Percentiles rank a stretch among this genome's conserved stretches.
phyloP scores from a whole-genome alignment of 2,888 invertebrate species.

The Acleris cristana region DNA sequence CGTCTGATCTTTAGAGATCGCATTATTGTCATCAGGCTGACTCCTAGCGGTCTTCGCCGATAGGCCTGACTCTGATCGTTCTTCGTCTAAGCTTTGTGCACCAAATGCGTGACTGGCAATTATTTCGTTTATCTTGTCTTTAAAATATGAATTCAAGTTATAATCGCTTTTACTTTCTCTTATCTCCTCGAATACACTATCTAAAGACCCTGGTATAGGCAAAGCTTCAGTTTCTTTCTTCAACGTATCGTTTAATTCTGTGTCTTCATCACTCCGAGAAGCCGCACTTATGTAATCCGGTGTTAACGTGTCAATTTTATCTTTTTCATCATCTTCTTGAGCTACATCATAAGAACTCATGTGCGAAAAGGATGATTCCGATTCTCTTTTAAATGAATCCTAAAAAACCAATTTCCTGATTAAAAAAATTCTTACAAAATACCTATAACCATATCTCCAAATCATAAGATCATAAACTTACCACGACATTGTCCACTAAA shows the following conservation, averaged over 20 bases:
- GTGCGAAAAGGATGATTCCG: too few species aligned
- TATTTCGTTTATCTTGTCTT: conserved; percentile 15
- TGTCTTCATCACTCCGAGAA: conserved; percentile 18
- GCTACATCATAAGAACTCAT: background rate
- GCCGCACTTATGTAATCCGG: conserved; percentile 26
- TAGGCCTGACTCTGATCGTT: background rate
- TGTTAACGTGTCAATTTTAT: conserved; percentile 1
- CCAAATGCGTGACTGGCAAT: conserved; percentile 3
- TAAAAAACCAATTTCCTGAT: too few species aligned
- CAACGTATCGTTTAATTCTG: background rate
- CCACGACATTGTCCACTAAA: conserved; percentile 60
- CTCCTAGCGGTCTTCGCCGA: too few species aligned
- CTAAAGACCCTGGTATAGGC: background rate
- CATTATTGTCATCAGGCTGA: background rate
- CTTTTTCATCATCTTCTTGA: background rate
- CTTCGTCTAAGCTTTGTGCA: background rate
- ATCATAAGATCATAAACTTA: conserved; percentile 44
- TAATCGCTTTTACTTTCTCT: background rate
- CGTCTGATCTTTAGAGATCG: background rate
- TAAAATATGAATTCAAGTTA: conserved; percentile 14
- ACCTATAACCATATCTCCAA: background rate
- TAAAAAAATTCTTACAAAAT: too few species aligned
- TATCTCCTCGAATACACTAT: conserved; percentile 23
- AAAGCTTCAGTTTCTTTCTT: background rate
- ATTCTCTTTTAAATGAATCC: too few species aligned